phyloP scores from a whole-genome alignment of 2,797 vertebrate genomes.

The Hybognathus amarus region DNA sequence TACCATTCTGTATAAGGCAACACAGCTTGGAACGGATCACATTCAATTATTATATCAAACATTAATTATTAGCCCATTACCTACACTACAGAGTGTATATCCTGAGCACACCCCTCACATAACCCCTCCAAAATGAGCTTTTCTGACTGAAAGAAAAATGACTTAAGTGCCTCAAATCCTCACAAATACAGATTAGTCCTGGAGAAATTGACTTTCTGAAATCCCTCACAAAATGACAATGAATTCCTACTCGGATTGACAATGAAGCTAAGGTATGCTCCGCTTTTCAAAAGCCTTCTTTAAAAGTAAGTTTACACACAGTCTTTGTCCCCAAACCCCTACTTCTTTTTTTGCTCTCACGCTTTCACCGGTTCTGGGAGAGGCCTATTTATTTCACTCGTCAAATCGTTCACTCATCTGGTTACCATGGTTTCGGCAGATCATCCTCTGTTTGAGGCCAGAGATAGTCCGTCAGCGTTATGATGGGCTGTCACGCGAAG shows the following conservation, averaged over 20 bases:
- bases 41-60: slow-evolving; percentile 62
- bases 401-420: slow-evolving; percentile 62
- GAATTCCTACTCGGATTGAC: background rate
- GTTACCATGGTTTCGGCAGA: slow-evolving; percentile 59
- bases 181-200: slow-evolving; percentile 50
- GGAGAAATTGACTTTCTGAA: slow-evolving; percentile 32
- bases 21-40: slow-evolving; percentile 52
- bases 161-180: slow-evolving; percentile 50
- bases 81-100: slow-evolving; percentile 45
- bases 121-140: slow-evolving; percentile 45
- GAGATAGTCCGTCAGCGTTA: slow-evolving; percentile 58
- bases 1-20: slow-evolving; percentile 41
- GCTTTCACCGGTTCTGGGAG: slow-evolving; percentile 50
- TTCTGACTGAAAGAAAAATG: slow-evolving; percentile 36
- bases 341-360: slow-evolving; percentile 12
- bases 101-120: slow-evolving; percentile 37
- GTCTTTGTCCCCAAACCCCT: background rate
- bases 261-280: slow-evolving; percentile 24
- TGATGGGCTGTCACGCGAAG: slow-evolving; percentile 59
- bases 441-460: slow-evolving; percentile 58
- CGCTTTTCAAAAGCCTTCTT: slow-evolving; percentile 10
- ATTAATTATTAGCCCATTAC: slow-evolving; percentile 61
- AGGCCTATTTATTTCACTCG: slow-evolving; percentile 58
- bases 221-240: slow-evolving; percentile 43
- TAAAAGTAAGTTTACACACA: slow-evolving; percentile 17